These are phyloP conservation scores for Augiades crinisus DNA, from an alignment of 2,888 invertebrate species.

Conservation along the genomic window DNA sequence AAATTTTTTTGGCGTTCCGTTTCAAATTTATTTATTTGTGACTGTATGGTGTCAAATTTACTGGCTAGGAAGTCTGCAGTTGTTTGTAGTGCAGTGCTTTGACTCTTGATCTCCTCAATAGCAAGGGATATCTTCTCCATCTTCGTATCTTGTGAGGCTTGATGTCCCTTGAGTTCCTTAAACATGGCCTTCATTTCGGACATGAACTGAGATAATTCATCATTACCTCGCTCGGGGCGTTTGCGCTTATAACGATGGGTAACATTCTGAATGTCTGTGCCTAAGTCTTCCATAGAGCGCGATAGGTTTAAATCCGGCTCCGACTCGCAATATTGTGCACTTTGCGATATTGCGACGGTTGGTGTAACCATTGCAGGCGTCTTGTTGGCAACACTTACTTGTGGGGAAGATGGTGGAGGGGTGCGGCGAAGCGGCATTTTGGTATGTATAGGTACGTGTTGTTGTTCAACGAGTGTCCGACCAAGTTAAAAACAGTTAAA, in stretches of 20 bases:
- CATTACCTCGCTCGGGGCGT: slow-evolving; percentile 6
- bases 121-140: slow-evolving; percentile 10
- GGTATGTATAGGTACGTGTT: neutral
- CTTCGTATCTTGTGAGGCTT: slow-evolving; percentile 1
- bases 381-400: too few relatives aligned
- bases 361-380: too few relatives aligned
- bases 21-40: slow-evolving; percentile 7
- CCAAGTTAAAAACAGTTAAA: too few relatives aligned
- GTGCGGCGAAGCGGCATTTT: too few relatives aligned
- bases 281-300: neutral
- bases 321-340: slow-evolving; percentile 1
- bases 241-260: slow-evolving; percentile 2
- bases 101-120: slow-evolving; percentile 12
- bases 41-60: slow-evolving; percentile 11
- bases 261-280: neutral
- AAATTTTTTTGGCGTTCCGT: neutral
- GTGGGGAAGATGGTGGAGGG: too few relatives aligned
- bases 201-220: slow-evolving; percentile 7
- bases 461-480: too few relatives aligned
- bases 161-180: slow-evolving; percentile 1
- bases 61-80: slow-evolving; percentile 14
- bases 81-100: slow-evolving; percentile 2
- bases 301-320: slow-evolving; percentile 4
- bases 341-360: too few relatives aligned
- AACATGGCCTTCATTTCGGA: slow-evolving; percentile 9